Evolutionary conservation across 2,888 invertebrate genomes (phyloP).

Genomic region (Crossocerus cetratus): DNA sequence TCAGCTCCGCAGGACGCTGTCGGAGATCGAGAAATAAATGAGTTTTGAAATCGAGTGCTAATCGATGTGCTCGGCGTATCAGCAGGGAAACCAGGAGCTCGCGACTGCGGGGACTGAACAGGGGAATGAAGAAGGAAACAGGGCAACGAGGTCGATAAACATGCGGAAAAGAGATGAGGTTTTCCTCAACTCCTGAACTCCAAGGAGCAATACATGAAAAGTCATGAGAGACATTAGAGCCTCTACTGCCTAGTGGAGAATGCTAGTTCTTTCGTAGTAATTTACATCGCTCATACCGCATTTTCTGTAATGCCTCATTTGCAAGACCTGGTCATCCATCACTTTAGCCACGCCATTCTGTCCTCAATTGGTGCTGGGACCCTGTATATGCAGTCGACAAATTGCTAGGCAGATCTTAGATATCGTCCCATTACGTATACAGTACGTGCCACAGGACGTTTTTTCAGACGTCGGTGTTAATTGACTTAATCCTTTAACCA

Average conservation of each 20-base stretch:
- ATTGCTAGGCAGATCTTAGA: constrained; percentile 33
- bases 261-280: too few relatives aligned
- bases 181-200: too few relatives aligned
- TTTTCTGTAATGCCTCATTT: too few relatives aligned
- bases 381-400: constrained; percentile 1
- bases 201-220: too few relatives aligned
- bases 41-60: constrained; percentile 52
- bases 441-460: constrained; percentile 38
- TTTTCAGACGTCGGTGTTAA: constrained; percentile 41
- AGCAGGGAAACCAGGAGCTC: constrained; percentile 7
- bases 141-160: constrained; percentile 6
- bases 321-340: too few relatives aligned
- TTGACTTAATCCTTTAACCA: constrained; percentile 56
- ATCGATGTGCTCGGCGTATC: constrained; percentile 35
- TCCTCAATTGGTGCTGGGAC: too few relatives aligned
- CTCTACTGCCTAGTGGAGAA: too few relatives aligned
- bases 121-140: constrained; percentile 4
- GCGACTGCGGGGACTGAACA: constrained; percentile 12
- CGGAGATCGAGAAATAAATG: constrained; percentile 46
- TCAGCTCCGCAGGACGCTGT: constrained; percentile 29
- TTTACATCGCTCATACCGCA: too few relatives aligned
- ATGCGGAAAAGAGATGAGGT: constrained; percentile 47
- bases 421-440: constrained; percentile 33
- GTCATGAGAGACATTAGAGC: too few relatives aligned
- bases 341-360: too few relatives aligned